Conservation (phyloP, 2,888 invertebrate species). For the Orthonevra nobilis region DNA sequence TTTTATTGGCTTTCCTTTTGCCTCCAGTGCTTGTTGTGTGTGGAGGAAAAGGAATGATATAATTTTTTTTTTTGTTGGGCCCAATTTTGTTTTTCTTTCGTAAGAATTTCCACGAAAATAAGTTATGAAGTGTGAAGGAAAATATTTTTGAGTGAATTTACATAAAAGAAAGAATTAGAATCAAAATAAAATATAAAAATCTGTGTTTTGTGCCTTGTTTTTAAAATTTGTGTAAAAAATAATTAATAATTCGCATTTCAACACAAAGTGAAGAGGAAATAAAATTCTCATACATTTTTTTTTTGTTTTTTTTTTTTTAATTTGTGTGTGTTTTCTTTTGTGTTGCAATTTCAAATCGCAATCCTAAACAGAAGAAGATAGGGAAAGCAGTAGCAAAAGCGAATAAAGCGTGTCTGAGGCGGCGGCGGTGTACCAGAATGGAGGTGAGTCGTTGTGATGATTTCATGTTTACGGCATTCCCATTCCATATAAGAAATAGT, state of each 20-base stretch:
- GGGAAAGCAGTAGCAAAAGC: slow-evolving; percentile 21
- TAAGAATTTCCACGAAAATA: slow-evolving; percentile 17
- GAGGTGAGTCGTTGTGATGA: slow-evolving; percentile 57
- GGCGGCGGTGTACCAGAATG: slow-evolving; percentile 41
- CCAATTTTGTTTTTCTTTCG: slow-evolving; percentile 11
- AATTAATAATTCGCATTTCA: slow-evolving; percentile 14
- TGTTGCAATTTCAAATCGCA: slow-evolving; percentile 53
- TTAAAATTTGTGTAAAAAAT: not conserved
- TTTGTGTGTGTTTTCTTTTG: slow-evolving; percentile 33
- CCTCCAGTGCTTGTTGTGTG: slow-evolving; percentile 36
- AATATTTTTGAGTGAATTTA: too few species aligned
- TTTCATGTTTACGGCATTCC: slow-evolving; percentile 67
- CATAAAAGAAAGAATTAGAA: not conserved
- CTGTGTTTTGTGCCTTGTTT: slow-evolving; percentile 22
- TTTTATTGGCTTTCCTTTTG: slow-evolving; percentile 41
- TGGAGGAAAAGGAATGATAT: slow-evolving; percentile 1
- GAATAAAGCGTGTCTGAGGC: too few species aligned
- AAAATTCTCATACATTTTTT: slow-evolving; percentile 32
- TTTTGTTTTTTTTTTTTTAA: slow-evolving; percentile 20
- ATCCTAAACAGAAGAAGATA: slow-evolving; percentile 3
- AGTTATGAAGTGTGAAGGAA: not conserved
- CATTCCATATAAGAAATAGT: slow-evolving; percentile 55
- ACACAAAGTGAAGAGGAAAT: slow-evolving; percentile 36
- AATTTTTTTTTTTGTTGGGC: slow-evolving; percentile 10
- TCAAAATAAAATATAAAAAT: slow-evolving; percentile 9